These are phyloP conservation scores for Drosophila pseudotalamancana DNA, from an alignment of 2,888 invertebrate genomes.

Conservation along the genomic window DNA sequence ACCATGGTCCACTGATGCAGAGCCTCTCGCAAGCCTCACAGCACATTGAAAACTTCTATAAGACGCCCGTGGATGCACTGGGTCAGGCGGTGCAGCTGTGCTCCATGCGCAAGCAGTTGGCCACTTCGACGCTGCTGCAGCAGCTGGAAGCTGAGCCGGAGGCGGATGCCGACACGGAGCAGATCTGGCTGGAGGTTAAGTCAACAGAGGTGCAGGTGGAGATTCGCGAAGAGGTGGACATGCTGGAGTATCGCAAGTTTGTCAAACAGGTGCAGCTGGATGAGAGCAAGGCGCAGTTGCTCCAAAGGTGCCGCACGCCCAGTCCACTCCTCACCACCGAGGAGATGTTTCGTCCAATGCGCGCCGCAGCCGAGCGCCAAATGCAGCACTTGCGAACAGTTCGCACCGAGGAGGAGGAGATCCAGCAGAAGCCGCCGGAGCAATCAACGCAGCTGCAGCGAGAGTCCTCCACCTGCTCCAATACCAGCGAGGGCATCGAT, in stretches of 20 bases:
- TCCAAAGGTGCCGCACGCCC: slow-evolving; percentile 64
- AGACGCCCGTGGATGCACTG: slow-evolving; percentile 78
- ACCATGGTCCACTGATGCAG: slow-evolving; percentile 72
- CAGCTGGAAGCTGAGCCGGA: slow-evolving; percentile 43
- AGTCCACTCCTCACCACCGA: slow-evolving; percentile 71
- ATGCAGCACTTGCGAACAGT: slow-evolving; percentile 72
- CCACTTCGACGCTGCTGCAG: slow-evolving; percentile 46
- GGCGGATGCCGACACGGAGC: slow-evolving; percentile 54
- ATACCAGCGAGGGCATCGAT: slow-evolving; percentile 82
- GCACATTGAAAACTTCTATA: slow-evolving; percentile 81
- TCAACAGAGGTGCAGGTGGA: not conserved
- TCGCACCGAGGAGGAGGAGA: slow-evolving; percentile 75
- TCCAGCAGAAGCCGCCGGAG: slow-evolving; percentile 42
- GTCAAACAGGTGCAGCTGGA: slow-evolving; percentile 60
- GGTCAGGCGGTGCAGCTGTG: slow-evolving; percentile 56
- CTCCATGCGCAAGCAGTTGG: slow-evolving; percentile 51
- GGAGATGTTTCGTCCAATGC: slow-evolving; percentile 71
- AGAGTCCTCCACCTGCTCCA: slow-evolving; percentile 77
- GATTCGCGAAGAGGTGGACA: slow-evolving; percentile 24
- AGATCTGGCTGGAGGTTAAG: slow-evolving; percentile 40
- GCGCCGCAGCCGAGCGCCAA: slow-evolving; percentile 74
- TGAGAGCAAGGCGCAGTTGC: slow-evolving; percentile 51
- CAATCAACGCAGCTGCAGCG: slow-evolving; percentile 63
- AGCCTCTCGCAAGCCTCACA: slow-evolving; percentile 75
- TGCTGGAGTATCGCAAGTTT: slow-evolving; percentile 47